Evolutionary conservation across 2,797 vertebrate species (phyloP).

Genomic region (Galagoides demidoff): DNA sequence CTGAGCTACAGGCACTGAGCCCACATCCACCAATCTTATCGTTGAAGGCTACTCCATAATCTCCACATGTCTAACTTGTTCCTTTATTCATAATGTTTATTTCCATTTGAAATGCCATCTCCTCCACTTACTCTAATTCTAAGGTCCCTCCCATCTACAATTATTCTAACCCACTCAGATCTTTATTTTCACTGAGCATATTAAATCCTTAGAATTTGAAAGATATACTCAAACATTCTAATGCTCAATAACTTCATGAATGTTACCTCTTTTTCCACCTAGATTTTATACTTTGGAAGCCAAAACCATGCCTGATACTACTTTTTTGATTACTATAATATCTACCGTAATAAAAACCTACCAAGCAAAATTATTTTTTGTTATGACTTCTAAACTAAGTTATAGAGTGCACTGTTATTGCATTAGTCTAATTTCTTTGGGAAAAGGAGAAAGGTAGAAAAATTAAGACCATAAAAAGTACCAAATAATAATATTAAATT

Average conservation of each 20-base stretch:
- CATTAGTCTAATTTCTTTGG: neutral
- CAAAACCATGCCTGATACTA: neutral
- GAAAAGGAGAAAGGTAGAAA: neutral
- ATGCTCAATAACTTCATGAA: neutral
- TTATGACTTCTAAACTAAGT: neutral
- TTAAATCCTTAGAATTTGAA: neutral
- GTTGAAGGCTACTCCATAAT: neutral
- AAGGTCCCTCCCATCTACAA: neutral
- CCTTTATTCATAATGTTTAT: neutral
- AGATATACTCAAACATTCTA: neutral
- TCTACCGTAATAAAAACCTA: neutral
- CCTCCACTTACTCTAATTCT: neutral
- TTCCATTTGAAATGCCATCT: neutral
- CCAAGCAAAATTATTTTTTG: neutral
- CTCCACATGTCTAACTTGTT: neutral
- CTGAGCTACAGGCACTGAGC: too few species aligned
- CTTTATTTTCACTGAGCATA: neutral
- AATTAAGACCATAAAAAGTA: constrained; percentile 13
- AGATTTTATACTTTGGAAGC: neutral
- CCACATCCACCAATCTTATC: neutral
- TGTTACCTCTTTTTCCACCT: neutral
- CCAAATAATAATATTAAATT: neutral
- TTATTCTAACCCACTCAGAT: neutral
- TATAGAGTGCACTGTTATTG: neutral
- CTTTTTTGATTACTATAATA: neutral